phyloP scores from a whole-genome alignment of 35 echinoderm and acorn worm species.

The Chiridota heheva region DNA sequence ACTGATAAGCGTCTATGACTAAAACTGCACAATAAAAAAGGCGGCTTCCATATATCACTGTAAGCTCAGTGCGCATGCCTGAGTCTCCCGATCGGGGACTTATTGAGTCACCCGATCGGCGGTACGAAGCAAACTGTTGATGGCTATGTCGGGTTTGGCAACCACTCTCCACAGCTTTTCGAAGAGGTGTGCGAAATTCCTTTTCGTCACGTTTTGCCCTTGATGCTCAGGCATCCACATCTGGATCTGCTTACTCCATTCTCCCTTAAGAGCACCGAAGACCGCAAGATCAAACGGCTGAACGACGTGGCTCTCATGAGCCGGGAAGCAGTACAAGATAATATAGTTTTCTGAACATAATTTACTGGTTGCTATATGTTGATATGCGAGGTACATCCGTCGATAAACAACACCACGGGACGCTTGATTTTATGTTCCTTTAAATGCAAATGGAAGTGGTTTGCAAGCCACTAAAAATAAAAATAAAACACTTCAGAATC shows the following conservation, averaged over 20 bases:
- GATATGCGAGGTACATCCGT: not conserved
- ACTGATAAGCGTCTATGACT: too few species aligned
- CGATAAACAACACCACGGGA: not conserved
- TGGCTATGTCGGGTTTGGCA: too few species aligned
- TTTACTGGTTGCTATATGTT: not conserved
- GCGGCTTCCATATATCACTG: too few species aligned
- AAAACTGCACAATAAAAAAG: too few species aligned
- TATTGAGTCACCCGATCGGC: too few species aligned
- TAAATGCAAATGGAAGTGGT: not conserved
- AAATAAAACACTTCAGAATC: not conserved
- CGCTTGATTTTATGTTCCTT: not conserved
- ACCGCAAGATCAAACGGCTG: not conserved
- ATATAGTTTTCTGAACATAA: not conserved
- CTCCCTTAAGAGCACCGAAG: not conserved
- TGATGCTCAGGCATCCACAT: not conserved
- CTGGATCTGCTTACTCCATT: not conserved
- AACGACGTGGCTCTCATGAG: not conserved
- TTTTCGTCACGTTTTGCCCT: not conserved
- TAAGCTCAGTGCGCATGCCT: too few species aligned
- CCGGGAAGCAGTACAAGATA: not conserved
- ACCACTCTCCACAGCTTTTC: not conserved
- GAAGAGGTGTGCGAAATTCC: not conserved
- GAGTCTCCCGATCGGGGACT: too few species aligned
- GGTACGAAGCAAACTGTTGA: too few species aligned
- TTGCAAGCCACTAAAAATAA: not conserved